phyloP scores from a whole-genome alignment of 2,888 invertebrate species.

The Kuschelorhynchus macadamiae region DNA sequence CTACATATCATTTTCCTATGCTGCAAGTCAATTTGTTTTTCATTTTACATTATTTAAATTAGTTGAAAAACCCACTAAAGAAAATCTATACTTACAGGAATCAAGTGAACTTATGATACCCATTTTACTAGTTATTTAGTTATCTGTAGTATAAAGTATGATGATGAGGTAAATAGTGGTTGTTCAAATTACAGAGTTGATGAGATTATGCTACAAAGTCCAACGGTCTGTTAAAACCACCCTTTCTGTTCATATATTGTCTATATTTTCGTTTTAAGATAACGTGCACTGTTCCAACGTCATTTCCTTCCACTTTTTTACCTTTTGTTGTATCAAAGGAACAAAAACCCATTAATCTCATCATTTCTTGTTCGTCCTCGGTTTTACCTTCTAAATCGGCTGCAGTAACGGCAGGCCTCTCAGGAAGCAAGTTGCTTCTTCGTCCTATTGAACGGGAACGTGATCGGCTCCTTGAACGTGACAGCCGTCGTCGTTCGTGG shows the following conservation, averaged over 20 bases:
- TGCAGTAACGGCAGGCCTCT: constrained; percentile 80
- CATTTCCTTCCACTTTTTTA: constrained; percentile 95
- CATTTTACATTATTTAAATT: too few species aligned
- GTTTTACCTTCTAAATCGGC: constrained; percentile 92
- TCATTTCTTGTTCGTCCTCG: constrained; percentile 94
- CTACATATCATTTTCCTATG: too few species aligned
- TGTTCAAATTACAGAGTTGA: constrained; percentile 55
- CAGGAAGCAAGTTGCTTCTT: constrained; percentile 62
- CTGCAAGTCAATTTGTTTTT: too few species aligned
- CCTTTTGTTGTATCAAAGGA: constrained; percentile 97
- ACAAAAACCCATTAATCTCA: constrained; percentile 97
- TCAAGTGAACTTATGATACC: too few species aligned
- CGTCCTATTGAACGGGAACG: constrained; percentile 63
- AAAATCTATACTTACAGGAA: too few species aligned
- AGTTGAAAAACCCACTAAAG: too few species aligned
- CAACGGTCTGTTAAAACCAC: constrained; percentile 97
- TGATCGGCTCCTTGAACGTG: constrained; percentile 63
- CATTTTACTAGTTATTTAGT: too few species aligned
- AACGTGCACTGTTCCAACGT: constrained; percentile 94
- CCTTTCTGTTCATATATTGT: constrained; percentile 99
- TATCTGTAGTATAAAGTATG: constrained; percentile 32
- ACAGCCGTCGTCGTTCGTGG: constrained; percentile 66
- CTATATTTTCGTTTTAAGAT: constrained; percentile 96
- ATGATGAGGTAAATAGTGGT: constrained; percentile 57
- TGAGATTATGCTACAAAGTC: constrained; percentile 88